Evolutionary conservation across 2,113 vertebrate genomes (phyloP).

Genomic region (Sorex fumeus): DNA sequence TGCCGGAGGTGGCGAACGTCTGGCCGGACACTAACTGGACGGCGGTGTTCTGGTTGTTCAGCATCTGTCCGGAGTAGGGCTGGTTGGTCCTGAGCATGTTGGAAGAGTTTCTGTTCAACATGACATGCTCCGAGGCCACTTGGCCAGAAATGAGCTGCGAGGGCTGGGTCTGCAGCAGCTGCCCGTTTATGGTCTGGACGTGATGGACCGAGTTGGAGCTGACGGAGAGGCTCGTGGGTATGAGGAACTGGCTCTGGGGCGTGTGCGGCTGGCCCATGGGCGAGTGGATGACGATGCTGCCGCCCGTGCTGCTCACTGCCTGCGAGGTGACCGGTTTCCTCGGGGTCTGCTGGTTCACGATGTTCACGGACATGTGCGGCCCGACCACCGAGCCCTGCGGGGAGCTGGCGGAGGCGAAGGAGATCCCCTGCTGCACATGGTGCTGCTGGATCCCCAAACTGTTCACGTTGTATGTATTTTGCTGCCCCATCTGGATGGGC

Average conservation of each 20-base stretch:
- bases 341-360: conserved; percentile 90
- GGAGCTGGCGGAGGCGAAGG: conserved; percentile 89
- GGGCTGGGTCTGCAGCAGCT: conserved; percentile 91
- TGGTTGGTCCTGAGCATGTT: conserved; percentile 91
- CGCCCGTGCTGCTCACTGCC: conserved; percentile 87
- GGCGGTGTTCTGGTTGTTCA: conserved; percentile 93
- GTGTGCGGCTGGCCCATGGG: conserved; percentile 93
- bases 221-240: conserved; percentile 94
- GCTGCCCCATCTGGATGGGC: conserved; percentile 94
- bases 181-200: conserved; percentile 93
- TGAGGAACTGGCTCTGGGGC: conserved; percentile 94
- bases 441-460: conserved; percentile 91
- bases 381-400: conserved; percentile 90
- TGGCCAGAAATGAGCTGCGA: conserved; percentile 90
- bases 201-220: conserved; percentile 93
- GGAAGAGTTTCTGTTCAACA: conserved; percentile 90
- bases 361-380: conserved; percentile 91
- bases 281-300: conserved; percentile 93
- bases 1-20: conserved; percentile 92
- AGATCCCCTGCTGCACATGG: conserved; percentile 90
- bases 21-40: conserved; percentile 96
- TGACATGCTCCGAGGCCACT: conserved; percentile 90
- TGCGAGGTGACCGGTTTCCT: conserved; percentile 90
- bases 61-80: conserved; percentile 92
- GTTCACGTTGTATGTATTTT: conserved; percentile 94